These are phyloP conservation scores for Drosophila melanica DNA, from an alignment of 1,140 invertebrate species.

Conservation along the genomic window DNA sequence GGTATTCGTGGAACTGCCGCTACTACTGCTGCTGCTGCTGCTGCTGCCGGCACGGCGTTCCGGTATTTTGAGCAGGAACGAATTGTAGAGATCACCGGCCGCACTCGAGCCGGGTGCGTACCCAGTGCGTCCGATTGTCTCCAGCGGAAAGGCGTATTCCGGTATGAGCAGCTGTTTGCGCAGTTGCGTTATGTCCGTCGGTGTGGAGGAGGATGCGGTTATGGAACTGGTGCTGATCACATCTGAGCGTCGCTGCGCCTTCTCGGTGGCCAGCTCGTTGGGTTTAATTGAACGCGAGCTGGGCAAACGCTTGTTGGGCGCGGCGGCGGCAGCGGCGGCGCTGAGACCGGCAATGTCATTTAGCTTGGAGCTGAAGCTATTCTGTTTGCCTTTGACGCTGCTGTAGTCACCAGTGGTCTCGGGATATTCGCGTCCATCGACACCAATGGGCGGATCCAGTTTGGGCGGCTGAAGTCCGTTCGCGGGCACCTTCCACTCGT, in stretches of 20 bases:
- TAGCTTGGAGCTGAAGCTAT: conserved; percentile 49
- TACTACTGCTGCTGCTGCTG: conserved; percentile 24
- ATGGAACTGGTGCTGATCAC: conserved; percentile 17
- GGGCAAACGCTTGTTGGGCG: conserved; percentile 47
- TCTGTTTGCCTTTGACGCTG: conserved; percentile 34
- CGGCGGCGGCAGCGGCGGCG: conserved; percentile 10
- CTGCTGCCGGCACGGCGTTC: conserved; percentile 73
- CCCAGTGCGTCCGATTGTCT: conserved; percentile 85
- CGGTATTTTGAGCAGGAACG: conserved; percentile 86
- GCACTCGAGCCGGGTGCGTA: conserved; percentile 79
- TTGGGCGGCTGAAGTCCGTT: conserved; percentile 85
- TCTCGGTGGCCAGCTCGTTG: conserved; percentile 42
- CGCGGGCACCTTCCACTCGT: conserved; percentile 87
- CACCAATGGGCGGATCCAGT: conserved; percentile 74
- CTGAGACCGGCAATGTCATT: conserved; percentile 53
- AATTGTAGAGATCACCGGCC: conserved; percentile 85
- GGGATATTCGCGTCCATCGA: conserved; percentile 76
- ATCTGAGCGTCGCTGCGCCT: conserved; percentile 55
- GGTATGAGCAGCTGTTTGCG: conserved; percentile 84
- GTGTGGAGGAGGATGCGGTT: conserved; percentile 13
- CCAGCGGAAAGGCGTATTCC: conserved; percentile 86
- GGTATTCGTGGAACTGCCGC: conserved; percentile 32
- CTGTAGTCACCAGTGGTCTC: conserved; percentile 62
- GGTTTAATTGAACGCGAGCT: conserved; percentile 72
- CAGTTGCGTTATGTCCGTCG: conserved; percentile 69